phyloP scores from a whole-genome alignment of 2,113 vertebrate species.

The Callithrix jacchus region DNA sequence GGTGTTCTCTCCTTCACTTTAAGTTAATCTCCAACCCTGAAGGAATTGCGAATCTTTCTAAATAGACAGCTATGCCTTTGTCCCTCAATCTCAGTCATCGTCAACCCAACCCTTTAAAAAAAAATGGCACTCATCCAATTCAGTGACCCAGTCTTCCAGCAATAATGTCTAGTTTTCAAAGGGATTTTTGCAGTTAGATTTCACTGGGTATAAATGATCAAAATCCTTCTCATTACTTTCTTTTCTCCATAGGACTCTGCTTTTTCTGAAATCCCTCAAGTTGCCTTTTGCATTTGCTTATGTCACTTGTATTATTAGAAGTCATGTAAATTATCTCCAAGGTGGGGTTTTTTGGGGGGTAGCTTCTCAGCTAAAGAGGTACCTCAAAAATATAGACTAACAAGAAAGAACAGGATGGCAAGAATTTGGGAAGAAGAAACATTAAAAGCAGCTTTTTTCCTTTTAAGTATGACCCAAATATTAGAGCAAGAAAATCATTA shows the following conservation, averaged over 20 bases:
- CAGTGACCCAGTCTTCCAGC: not conserved
- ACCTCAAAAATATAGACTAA: not conserved
- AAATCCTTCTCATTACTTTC: not conserved
- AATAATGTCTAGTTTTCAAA: not conserved
- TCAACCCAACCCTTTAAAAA: not conserved
- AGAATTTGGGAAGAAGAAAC: not conserved
- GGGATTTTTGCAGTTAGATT: not conserved
- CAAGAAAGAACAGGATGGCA: not conserved
- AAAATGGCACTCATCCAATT: not conserved
- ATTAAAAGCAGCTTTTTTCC: not conserved
- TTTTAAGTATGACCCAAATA: slow-evolving; percentile 16
- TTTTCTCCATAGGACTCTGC: not conserved
- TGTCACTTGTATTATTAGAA: not conserved
- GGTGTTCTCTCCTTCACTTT: not conserved
- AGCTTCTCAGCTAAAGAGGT: not conserved
- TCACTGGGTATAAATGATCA: not conserved
- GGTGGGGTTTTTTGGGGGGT: not conserved
- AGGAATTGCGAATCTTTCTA: not conserved
- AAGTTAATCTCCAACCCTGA: not conserved
- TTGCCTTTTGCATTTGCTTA: not conserved
- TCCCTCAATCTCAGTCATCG: not conserved
- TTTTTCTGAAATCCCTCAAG: not conserved
- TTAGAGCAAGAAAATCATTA: not conserved
- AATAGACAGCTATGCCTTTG: not conserved
- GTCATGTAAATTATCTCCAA: not conserved